Conservation (phyloP, 2,797 vertebrate genomes). For the Miichthys miiuy region DNA sequence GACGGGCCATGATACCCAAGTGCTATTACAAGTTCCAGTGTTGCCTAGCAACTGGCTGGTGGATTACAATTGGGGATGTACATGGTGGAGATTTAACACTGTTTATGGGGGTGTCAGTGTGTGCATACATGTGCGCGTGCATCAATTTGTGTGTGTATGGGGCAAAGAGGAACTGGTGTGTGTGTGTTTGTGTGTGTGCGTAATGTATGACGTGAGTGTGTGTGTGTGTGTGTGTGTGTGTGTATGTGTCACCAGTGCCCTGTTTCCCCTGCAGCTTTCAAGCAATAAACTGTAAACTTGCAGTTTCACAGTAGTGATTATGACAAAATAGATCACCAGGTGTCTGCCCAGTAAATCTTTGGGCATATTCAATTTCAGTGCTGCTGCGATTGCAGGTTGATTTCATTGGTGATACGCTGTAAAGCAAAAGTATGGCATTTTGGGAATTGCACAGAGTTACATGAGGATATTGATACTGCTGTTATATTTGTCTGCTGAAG, state of each 20-base stretch:
- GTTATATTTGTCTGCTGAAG: too few species aligned
- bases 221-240: background rate
- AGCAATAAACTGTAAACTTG: constrained; percentile 19
- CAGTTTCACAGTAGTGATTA: background rate
- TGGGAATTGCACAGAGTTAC: background rate
- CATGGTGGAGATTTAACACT: constrained; percentile 65
- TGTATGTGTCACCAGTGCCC: constrained; percentile 22
- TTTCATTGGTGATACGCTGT: background rate
- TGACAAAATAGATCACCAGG: background rate
- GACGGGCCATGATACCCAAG: constrained; percentile 59
- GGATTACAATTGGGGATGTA: constrained; percentile 66
- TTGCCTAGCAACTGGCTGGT: constrained; percentile 83
- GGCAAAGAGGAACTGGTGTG: background rate
- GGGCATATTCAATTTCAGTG: background rate
- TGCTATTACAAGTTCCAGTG: constrained; percentile 72
- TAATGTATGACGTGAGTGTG: constrained; percentile 27
- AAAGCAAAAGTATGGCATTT: background rate
- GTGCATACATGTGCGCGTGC: constrained; percentile 14
- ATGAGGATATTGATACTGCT: too few species aligned
- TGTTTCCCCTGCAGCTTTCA: constrained; percentile 20
- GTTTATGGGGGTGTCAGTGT: constrained; percentile 57
- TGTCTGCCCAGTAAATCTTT: constrained; percentile 12
- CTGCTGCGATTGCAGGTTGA: constrained; percentile 5
- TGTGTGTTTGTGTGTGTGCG: constrained; percentile 3
- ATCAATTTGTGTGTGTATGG: background rate